A percentile compares a stretch with the other conserved stretches of the same genome.
Evolutionary conservation across 2,888 invertebrate species (phyloP).

Genomic region (Aplocera efformata): DNA sequence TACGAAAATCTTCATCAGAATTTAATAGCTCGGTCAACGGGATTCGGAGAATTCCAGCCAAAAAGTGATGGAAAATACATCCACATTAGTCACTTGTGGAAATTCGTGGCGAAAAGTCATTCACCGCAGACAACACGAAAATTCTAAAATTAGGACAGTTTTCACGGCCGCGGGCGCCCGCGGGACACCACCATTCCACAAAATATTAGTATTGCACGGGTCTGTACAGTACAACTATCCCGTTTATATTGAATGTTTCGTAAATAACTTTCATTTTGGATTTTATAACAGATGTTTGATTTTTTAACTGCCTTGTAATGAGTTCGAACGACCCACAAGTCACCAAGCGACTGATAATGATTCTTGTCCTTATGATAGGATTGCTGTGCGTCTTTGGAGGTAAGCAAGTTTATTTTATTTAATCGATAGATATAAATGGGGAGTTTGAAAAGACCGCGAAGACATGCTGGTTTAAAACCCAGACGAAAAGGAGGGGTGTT

Average conservation of each 20-base stretch:
- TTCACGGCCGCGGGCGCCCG: conserved; percentile 45
- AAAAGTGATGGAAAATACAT: conserved; percentile 9
- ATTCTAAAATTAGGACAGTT: conserved; percentile 58
- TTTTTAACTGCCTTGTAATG: conserved; percentile 38
- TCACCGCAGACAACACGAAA: conserved; percentile 57
- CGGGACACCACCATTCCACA: conserved; percentile 2
- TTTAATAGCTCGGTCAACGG: too few relatives aligned
- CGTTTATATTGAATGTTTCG: neutral
- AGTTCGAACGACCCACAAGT: conserved; percentile 55
- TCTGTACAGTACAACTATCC: conserved; percentile 4
- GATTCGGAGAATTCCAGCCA: conserved; percentile 1
- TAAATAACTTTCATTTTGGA: too few relatives aligned
- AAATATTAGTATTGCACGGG: conserved; percentile 17
- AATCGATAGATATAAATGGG: too few relatives aligned
- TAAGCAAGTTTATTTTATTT: too few relatives aligned
- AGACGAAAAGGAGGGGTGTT: too few relatives aligned
- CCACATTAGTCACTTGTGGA: conserved; percentile 23
- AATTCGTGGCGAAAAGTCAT: conserved; percentile 43
- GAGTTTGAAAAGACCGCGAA: too few relatives aligned
- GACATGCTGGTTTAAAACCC: too few relatives aligned
- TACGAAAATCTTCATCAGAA: too few relatives aligned
- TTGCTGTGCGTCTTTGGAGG: conserved; percentile 65
- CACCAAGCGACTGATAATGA: conserved; percentile 55
- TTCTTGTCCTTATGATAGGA: conserved; percentile 57
- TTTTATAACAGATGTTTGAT: too few relatives aligned